phyloP scores from a whole-genome alignment of 2,113 vertebrate species.

The Ramphastos sulfuratus region DNA sequence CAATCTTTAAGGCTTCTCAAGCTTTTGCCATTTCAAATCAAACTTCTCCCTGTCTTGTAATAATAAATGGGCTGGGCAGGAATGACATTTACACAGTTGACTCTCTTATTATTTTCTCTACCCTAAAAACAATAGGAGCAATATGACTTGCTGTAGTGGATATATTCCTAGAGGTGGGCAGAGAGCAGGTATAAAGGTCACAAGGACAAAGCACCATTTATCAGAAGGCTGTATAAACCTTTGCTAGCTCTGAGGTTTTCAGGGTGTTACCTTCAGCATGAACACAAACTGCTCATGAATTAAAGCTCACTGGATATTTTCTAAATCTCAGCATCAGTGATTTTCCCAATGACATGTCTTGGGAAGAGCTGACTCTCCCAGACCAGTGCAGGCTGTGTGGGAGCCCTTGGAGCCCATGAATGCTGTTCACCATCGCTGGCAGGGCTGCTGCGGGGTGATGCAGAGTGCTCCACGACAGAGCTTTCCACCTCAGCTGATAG shows the following conservation, averaged over 20 bases:
- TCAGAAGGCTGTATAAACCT: neutral
- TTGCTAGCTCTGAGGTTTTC: neutral
- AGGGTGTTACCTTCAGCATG: neutral
- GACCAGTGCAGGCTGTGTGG: neutral
- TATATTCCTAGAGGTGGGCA: neutral
- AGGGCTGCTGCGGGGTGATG: neutral
- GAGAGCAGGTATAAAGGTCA: constrained; percentile 14
- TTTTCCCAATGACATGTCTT: neutral
- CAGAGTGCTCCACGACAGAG: neutral
- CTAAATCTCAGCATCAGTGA: neutral
- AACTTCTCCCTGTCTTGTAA: neutral
- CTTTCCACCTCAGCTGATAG: neutral
- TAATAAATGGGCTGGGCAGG: neutral
- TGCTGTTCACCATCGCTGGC: neutral
- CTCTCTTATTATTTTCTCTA: constrained; percentile 1
- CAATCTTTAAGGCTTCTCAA: neutral
- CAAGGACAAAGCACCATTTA: neutral
- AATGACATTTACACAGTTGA: constrained; percentile 36
- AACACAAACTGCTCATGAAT: neutral
- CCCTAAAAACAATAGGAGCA: neutral
- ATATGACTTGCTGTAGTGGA: neutral
- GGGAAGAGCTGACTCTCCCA: neutral
- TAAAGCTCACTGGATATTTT: neutral
- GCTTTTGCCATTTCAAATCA: constrained; percentile 14
- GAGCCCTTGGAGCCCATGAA: neutral